A percentile compares a stretch with the other conserved stretches of the same genome.
phyloP scores from a whole-genome alignment of 2,113 vertebrate species.

The Anolis carolinensis region DNA sequence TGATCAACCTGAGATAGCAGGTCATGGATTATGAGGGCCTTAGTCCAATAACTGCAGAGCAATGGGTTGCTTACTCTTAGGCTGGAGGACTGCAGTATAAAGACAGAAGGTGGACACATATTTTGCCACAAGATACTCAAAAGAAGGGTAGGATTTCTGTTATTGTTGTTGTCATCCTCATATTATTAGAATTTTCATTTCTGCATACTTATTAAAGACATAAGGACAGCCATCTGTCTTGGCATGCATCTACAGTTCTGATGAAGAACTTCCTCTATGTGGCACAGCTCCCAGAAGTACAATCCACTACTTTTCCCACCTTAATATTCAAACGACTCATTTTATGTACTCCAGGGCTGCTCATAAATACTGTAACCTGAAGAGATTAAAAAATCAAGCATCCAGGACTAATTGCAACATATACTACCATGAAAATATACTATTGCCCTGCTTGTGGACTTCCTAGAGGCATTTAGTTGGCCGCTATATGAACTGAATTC shows the following conservation, averaged over 20 bases:
- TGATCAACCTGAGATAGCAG: not conserved
- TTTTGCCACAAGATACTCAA: not conserved
- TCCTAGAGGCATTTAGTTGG: too few relatives aligned
- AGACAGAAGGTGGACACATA: not conserved
- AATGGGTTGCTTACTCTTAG: not conserved
- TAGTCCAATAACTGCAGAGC: not conserved
- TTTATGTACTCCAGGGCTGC: not conserved
- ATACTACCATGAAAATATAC: too few relatives aligned
- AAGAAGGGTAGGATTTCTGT: too few relatives aligned
- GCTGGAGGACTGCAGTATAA: not conserved
- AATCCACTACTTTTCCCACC: not conserved
- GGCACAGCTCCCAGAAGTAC: not conserved
- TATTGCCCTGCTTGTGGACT: too few relatives aligned
- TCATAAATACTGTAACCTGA: not conserved
- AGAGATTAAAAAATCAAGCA: not conserved
- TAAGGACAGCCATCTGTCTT: not conserved
- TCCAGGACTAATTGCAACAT: too few relatives aligned
- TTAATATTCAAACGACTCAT: not conserved
- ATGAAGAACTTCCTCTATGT: not conserved
- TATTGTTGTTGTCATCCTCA: too few relatives aligned
- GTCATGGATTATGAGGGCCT: not conserved
- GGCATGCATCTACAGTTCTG: not conserved
- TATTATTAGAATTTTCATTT: not conserved
- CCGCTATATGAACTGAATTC: too few relatives aligned
- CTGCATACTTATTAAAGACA: not conserved